These are phyloP conservation scores for Pachycephala philippinensis DNA, from an alignment of 2,113 vertebrate species.

Conservation along the genomic window DNA sequence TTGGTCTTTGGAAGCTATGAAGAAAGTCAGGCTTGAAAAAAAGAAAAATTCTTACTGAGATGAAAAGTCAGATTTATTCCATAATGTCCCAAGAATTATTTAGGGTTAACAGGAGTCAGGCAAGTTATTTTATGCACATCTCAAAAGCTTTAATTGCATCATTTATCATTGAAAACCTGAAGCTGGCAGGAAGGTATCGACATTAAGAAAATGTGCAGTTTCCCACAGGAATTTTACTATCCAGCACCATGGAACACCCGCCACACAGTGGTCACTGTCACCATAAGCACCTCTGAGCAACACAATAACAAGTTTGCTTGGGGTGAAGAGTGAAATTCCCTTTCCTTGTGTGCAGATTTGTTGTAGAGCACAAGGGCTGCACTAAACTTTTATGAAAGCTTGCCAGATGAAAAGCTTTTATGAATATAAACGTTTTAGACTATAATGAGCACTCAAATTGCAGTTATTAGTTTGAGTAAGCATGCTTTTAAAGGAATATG, in stretches of 20 bases:
- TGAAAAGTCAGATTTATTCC: neutral
- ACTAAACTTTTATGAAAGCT: neutral
- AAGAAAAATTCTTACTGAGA: neutral
- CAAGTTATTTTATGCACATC: conserved; percentile 12
- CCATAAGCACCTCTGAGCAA: neutral
- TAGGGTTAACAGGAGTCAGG: conserved; percentile 17
- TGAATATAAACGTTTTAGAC: conserved; percentile 1
- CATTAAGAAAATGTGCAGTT: conserved; percentile 7
- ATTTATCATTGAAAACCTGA: conserved; percentile 54
- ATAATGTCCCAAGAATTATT: neutral
- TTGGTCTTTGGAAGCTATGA: neutral
- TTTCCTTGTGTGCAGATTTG: neutral
- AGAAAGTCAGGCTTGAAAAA: neutral
- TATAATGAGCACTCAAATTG: neutral
- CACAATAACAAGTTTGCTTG: conserved; percentile 1
- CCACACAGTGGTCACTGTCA: conserved; percentile 15
- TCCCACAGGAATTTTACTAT: conserved; percentile 43
- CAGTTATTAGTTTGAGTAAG: conserved; percentile 7
- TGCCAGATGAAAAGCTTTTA: conserved; percentile 6
- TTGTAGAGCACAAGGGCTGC: neutral
- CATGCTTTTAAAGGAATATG: neutral
- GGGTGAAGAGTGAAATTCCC: conserved; percentile 1
- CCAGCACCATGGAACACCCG: conserved; percentile 1
- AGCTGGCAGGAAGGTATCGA: conserved; percentile 18
- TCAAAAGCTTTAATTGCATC: conserved; percentile 52